Percentiles rank a stretch among this genome's conserved stretches.
Evolutionary conservation across 1,140 invertebrate species (phyloP).

Genomic region (Halyomorpha halys): DNA sequence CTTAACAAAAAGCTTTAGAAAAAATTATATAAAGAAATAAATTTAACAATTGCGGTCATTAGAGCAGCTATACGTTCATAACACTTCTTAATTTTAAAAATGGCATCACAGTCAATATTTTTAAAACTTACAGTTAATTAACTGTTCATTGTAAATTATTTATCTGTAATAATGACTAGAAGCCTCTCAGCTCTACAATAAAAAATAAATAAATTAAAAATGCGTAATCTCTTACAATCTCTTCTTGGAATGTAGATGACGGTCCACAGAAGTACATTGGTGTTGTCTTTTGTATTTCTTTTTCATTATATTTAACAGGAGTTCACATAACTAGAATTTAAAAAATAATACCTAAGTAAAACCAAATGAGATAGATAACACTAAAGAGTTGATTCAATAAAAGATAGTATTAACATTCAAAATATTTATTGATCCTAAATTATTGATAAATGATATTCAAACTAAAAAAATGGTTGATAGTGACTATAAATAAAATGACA

Average conservation of each 20-base stretch:
- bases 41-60: too few relatives aligned
- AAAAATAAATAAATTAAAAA: background rate
- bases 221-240: background rate
- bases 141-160: background rate
- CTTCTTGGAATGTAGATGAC: background rate
- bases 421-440: too few relatives aligned
- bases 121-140: background rate
- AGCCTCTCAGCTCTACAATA: constrained; percentile 14
- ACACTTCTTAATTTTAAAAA: constrained; percentile 5
- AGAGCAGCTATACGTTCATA: background rate
- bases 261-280: background rate
- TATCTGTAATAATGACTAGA: constrained; percentile 12
- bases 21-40: background rate
- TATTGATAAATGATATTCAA: too few relatives aligned
- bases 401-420: too few relatives aligned
- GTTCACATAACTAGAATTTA: background rate
- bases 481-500: too few relatives aligned
- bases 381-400: too few relatives aligned
- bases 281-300: background rate
- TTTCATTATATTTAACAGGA: background rate
- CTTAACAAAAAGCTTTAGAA: background rate
- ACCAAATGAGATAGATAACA: too few relatives aligned
- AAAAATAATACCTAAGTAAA: background rate
- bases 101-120: constrained; percentile 17
- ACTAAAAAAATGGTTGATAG: too few relatives aligned